phyloP scores from a whole-genome alignment of 2,888 invertebrate species.

The Dione vanillae region DNA sequence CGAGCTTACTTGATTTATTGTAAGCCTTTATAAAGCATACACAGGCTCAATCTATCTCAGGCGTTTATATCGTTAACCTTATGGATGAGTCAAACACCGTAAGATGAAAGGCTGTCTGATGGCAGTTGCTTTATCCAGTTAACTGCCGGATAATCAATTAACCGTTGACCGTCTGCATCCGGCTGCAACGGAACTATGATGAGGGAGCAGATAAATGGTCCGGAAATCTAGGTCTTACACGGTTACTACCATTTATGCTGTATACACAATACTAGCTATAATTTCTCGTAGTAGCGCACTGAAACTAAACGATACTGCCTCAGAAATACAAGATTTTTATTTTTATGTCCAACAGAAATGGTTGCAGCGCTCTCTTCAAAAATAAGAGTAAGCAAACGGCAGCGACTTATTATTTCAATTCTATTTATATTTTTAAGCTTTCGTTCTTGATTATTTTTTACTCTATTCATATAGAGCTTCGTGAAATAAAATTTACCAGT shows the following conservation, averaged over 20 bases:
- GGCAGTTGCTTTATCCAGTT: constrained; percentile 53
- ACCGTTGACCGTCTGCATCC: constrained; percentile 78
- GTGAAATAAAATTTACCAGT: neutral
- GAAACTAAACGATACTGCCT: constrained; percentile 33
- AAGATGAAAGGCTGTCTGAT: constrained; percentile 48
- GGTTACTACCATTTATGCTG: constrained; percentile 46
- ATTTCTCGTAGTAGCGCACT: constrained; percentile 34
- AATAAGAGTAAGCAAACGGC: constrained; percentile 30
- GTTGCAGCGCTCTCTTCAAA: constrained; percentile 30
- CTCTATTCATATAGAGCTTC: neutral
- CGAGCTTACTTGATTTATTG: neutral
- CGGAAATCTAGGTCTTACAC: constrained; percentile 64
- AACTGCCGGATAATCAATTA: constrained; percentile 80
- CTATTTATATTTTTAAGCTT: constrained; percentile 14
- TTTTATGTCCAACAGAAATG: constrained; percentile 36
- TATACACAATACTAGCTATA: constrained; percentile 36
- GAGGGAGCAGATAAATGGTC: constrained; percentile 72
- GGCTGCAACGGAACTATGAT: constrained; percentile 75
- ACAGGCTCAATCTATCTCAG: constrained; percentile 29
- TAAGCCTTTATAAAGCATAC: constrained; percentile 25
- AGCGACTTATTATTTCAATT: constrained; percentile 16
- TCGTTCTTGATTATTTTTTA: neutral
- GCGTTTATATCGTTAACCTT: constrained; percentile 39
- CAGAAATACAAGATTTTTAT: constrained; percentile 39
- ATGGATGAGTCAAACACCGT: constrained; percentile 36